These are phyloP conservation scores for Tigriopus californicus DNA, from an alignment of 2,888 invertebrate genomes.

Conservation along the genomic window DNA sequence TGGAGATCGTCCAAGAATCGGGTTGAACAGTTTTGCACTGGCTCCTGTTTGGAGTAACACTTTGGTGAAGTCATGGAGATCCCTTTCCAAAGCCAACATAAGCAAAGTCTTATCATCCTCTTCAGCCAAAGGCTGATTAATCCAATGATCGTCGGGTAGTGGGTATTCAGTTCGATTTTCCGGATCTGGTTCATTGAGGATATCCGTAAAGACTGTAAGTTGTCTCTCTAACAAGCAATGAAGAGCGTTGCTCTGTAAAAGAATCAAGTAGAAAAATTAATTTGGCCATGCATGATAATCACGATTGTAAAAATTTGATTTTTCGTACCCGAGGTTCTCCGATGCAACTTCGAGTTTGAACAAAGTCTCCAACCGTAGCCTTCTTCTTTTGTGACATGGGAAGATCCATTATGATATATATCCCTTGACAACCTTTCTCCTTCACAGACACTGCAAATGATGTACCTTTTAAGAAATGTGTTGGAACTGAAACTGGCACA, in stretches of 20 bases:
- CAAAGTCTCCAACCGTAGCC: background rate
- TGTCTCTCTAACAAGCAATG: background rate
- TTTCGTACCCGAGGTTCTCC: slow-evolving; percentile 5
- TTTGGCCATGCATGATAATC: background rate
- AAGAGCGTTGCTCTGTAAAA: background rate
- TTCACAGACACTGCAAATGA: background rate
- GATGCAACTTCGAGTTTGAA: slow-evolving; percentile 2
- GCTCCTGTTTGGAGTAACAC: slow-evolving; percentile 6
- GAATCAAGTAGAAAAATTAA: background rate
- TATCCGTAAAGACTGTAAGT: background rate
- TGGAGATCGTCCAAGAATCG: background rate
- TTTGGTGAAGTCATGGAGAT: background rate
- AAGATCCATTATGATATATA: background rate
- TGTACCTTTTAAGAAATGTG: background rate
- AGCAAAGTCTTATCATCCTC: background rate
- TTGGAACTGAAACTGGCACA: background rate
- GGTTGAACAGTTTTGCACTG: slow-evolving; percentile 3
- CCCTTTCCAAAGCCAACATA: background rate
- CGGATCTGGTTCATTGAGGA: background rate
- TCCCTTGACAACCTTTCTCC: too few relatives aligned
- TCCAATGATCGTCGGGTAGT: background rate
- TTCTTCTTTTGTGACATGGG: background rate
- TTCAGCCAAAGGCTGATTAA: background rate
- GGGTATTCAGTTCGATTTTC: background rate
- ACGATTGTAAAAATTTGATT: too few relatives aligned